phyloP scores from a whole-genome alignment of 2,113 vertebrate species.

The Orycteropus afer region DNA sequence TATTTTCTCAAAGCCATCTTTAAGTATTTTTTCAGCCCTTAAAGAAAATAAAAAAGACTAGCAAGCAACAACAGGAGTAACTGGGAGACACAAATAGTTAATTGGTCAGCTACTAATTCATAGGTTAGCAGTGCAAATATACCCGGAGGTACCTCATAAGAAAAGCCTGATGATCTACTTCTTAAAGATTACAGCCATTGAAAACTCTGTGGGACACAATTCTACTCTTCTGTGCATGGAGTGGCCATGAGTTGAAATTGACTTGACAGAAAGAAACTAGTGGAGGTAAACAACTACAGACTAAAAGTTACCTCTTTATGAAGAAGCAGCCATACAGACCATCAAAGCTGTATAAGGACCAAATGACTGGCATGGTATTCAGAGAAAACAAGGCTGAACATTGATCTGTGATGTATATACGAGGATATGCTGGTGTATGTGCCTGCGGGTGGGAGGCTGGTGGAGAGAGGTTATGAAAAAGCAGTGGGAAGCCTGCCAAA shows the following conservation, averaged over 20 bases:
- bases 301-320: not conserved
- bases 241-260: not conserved
- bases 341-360: not conserved
- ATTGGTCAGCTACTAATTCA: not conserved
- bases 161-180: not conserved
- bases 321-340: not conserved
- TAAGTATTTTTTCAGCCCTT: not conserved
- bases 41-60: not conserved
- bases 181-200: not conserved
- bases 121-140: not conserved
- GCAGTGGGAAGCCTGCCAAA: conserved; percentile 53
- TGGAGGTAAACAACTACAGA: not conserved
- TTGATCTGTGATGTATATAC: not conserved
- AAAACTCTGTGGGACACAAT: not conserved
- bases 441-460: not conserved
- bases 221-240: not conserved
- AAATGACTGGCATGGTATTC: not conserved
- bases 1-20: not conserved
- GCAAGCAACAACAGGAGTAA: not conserved
- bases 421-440: not conserved
- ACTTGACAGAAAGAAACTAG: not conserved
- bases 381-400: not conserved
- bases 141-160: not conserved
- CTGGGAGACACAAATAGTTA: not conserved
- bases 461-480: conserved; percentile 52